Evolutionary conservation across 2,113 vertebrate species (phyloP), one percentile per base, ranked within the genome.

Genomic region (Chloebia gouldiae): DNA sequence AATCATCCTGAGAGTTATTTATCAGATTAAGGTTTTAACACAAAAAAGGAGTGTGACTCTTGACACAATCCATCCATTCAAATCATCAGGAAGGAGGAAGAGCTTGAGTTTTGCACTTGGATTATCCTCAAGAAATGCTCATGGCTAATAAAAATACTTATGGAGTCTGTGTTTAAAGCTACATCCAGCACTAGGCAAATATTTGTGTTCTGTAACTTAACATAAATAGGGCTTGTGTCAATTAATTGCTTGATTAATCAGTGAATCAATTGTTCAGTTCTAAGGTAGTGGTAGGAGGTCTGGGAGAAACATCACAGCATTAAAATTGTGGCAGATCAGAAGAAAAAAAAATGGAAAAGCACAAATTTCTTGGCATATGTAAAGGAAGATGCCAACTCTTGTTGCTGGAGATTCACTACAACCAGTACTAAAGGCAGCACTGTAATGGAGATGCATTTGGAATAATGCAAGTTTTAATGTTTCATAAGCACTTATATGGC

Each of bases 161-260:
- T 4, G 25, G 71, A 88, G 31, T 57, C 44, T 56, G 25, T 71
- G 51, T 86, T 95, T 75, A 81, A 94, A 92, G 88, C 92, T 86
- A 30, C 72, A 86, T 88, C 44, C 25, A 95, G 31, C 51, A 60
- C 42, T 88, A 35, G 59, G 68, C 92, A 96, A 97, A 96, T 94
- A 94, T 95, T 95, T 96, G 51, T 9, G 2, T 86, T 56, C 69
- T 78, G 31, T 92, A 90, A 81, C 66, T 95, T 79, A 80, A 81
- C 64, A 83, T 90, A 92, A 96, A 92, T 95, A 94, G n/a, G 23
- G 37, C 75, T 75, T 88, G 75, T 86, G 88, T 92, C 88, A 93
- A 95, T 93, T 81, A 92, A 90, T 50, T 94, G 72, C 84, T 96
- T 95, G 89, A 93, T 93, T 96, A 89, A 95, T 91, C 89, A 53